Conservation (phyloP, 2,888 invertebrate species). For the Furcula furcula region DNA sequence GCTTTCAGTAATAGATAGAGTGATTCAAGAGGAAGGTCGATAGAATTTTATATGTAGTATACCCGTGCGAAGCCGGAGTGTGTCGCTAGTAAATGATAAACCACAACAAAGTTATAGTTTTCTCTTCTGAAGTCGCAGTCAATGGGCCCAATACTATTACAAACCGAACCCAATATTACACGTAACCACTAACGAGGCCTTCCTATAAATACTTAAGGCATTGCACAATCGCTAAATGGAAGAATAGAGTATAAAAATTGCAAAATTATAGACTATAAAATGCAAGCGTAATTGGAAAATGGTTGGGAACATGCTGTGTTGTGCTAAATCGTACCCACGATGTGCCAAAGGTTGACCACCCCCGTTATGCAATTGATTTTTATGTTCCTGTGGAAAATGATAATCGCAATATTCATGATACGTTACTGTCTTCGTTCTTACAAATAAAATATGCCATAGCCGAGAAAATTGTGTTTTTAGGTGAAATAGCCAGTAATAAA, state of each 20-base stretch:
- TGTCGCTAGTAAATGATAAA: no score
- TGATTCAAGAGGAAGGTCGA: no score
- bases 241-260: slow-evolving; percentile 36
- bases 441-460: no score
- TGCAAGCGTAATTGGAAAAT: slow-evolving; percentile 50
- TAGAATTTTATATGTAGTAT: no score
- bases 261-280: slow-evolving; percentile 48
- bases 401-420: no score
- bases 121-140: background rate
- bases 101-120: slow-evolving; percentile 5
- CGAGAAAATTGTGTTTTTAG: no score
- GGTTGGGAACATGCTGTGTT: slow-evolving; percentile 33
- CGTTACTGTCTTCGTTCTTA: slow-evolving; percentile 7
- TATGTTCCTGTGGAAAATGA: slow-evolving; percentile 15
- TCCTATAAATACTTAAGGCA: slow-evolving; percentile 16
- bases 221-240: slow-evolving; percentile 26
- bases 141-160: background rate
- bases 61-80: no score
- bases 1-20: no score
- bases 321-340: slow-evolving; percentile 47
- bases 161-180: slow-evolving; percentile 14
- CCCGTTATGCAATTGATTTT: slow-evolving; percentile 40
- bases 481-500: no score
- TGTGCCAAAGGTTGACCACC: slow-evolving; percentile 50
- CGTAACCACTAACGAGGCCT: slow-evolving; percentile 12